A percentile compares a stretch with the other conserved stretches of the same genome.
These are phyloP conservation scores for Artibeus lituratus DNA, from an alignment of 2,797 vertebrate genomes.

Conservation along the genomic window DNA sequence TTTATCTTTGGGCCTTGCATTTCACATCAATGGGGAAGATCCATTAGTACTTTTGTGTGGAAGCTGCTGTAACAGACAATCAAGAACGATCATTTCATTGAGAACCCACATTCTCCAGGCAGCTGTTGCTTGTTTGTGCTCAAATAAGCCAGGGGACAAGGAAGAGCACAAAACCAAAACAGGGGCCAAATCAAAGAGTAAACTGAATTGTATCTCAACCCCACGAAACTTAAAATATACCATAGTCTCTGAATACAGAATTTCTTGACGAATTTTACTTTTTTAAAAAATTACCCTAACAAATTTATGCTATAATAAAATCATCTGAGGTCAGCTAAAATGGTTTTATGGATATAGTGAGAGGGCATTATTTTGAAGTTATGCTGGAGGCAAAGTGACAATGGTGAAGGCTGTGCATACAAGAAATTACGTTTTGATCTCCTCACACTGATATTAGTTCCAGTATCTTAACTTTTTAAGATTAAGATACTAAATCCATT, in stretches of 20 bases:
- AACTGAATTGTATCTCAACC: constrained; percentile 56
- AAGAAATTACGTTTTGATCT: constrained; percentile 75
- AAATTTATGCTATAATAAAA: constrained; percentile 75
- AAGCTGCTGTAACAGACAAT: constrained; percentile 13
- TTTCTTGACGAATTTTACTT: constrained; percentile 52
- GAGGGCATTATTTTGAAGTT: constrained; percentile 74
- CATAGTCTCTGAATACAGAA: constrained; percentile 70
- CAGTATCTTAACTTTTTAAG: constrained; percentile 62
- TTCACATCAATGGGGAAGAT: constrained; percentile 29
- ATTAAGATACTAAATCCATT: constrained; percentile 73
- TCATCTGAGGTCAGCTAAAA: constrained; percentile 76
- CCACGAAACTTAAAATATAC: constrained; percentile 58
- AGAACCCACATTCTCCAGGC: constrained; percentile 43
- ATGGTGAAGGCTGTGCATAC: constrained; percentile 25
- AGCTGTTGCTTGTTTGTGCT: constrained; percentile 59
- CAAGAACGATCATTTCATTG: constrained; percentile 60
- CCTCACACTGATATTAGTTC: constrained; percentile 47
- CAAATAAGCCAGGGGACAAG: constrained; percentile 56
- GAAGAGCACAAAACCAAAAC: constrained; percentile 51
- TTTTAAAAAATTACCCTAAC: constrained; percentile 55
- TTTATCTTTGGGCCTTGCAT: constrained; percentile 36
- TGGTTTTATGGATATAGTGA: constrained; percentile 69
- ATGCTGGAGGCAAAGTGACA: constrained; percentile 69
- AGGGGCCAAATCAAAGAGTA: constrained; percentile 11
- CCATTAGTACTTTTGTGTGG: constrained; percentile 46